A percentile compares a stretch with the other conserved stretches of the same genome.
Conservation (phyloP, 2,888 invertebrate species). For the Dexiosoma caninum region DNA sequence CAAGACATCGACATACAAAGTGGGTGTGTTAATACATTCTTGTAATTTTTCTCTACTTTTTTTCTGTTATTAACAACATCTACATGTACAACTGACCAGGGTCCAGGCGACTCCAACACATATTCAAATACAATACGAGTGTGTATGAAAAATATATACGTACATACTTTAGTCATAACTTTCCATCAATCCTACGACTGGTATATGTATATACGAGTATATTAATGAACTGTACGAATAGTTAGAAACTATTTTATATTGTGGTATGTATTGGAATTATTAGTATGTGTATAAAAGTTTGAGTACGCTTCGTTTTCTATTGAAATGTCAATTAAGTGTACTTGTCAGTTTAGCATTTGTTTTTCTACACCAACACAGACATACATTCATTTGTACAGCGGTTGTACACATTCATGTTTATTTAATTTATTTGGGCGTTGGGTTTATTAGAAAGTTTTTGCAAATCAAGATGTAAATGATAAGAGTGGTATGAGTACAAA, state of each 20-base stretch:
- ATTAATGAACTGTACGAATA: slow-evolving; percentile 33
- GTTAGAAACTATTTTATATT: slow-evolving; percentile 6
- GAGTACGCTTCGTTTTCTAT: slow-evolving; percentile 17
- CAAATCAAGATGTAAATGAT: background rate
- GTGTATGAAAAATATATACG: background rate
- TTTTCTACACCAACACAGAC: slow-evolving; percentile 50
- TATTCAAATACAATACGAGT: too few relatives aligned
- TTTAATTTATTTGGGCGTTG: slow-evolving; percentile 69
- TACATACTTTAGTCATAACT: slow-evolving; percentile 5
- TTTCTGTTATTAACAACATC: too few relatives aligned
- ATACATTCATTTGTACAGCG: background rate
- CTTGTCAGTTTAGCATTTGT: slow-evolving; percentile 74
- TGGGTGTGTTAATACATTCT: too few relatives aligned
- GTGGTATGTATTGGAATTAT: background rate
- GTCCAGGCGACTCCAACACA: background rate
- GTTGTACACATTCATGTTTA: slow-evolving; percentile 65
- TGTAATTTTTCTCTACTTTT: too few relatives aligned
- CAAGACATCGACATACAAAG: too few relatives aligned
- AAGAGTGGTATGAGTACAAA: slow-evolving; percentile 24
- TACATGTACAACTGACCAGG: slow-evolving; percentile 8
- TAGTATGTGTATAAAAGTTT: background rate
- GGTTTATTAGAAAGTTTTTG: slow-evolving; percentile 50
- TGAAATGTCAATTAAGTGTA: slow-evolving; percentile 61
- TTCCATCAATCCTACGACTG: slow-evolving; percentile 7
- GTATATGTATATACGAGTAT: too few relatives aligned